These are phyloP conservation scores for Dinocampus coccinellae DNA, from an alignment of 2,888 invertebrate genomes.

Conservation along the genomic window DNA sequence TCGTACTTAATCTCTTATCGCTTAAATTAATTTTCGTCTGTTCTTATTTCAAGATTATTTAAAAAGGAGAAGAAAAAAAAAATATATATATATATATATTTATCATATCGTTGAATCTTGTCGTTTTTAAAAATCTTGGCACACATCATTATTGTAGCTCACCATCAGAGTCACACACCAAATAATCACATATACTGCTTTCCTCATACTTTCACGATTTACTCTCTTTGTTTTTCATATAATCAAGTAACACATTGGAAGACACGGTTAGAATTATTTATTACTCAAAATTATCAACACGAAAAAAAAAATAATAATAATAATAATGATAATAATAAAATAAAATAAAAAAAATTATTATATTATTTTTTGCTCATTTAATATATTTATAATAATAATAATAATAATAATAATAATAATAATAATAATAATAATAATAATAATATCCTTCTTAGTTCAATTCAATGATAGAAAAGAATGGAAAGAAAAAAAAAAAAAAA, in stretches of 20 bases:
- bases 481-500: conserved; percentile 11
- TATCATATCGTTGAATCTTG: neutral
- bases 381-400: no score
- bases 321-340: conserved; percentile 1
- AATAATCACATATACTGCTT: neutral
- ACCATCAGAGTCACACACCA: neutral
- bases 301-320: conserved; percentile 3
- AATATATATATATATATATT: neutral
- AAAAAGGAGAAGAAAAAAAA: conserved; percentile 30
- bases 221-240: neutral
- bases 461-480: neutral
- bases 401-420: no score
- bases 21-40: no score
- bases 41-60: no score
- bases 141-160: neutral
- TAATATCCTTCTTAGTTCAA: no score
- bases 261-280: conserved; percentile 3
- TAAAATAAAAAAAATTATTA: no score
- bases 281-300: neutral
- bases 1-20: no score
- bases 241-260: conserved; percentile 1
- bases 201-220: no score
- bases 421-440: no score
- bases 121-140: neutral
- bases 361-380: no score